These are phyloP conservation scores for Helicoverpa zea DNA, from an alignment of 1,140 invertebrate genomes.

Conservation along the genomic window DNA sequence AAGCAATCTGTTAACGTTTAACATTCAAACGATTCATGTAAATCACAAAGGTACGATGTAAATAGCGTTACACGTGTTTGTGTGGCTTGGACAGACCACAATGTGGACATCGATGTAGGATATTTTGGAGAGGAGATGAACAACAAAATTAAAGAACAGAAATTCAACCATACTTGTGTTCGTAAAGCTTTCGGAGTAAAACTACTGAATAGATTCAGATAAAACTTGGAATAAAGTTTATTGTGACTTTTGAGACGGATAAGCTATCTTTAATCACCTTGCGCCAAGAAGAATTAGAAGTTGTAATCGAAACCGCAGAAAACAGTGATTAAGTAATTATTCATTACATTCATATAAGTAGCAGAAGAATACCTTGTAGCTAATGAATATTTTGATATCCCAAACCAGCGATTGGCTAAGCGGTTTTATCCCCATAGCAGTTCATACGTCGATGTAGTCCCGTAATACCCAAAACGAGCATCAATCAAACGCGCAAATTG, in stretches of 20 bases:
- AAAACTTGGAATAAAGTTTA: too few relatives aligned
- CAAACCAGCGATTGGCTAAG: background rate
- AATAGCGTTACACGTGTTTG: constrained; percentile 70
- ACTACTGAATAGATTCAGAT: too few relatives aligned
- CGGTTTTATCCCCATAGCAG: constrained; percentile 17
- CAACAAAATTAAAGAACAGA: background rate
- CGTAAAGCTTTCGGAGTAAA: too few relatives aligned
- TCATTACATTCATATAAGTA: too few relatives aligned
- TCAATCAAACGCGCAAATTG: constrained; percentile 78
- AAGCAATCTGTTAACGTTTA: constrained; percentile 58
- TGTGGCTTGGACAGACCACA: constrained; percentile 41
- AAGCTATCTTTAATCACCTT: too few relatives aligned
- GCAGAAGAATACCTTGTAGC: too few relatives aligned
- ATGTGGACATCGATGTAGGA: background rate
- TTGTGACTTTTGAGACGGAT: too few relatives aligned
- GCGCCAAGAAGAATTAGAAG: too few relatives aligned
- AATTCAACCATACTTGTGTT: background rate
- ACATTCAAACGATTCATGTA: constrained; percentile 64
- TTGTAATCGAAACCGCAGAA: too few relatives aligned
- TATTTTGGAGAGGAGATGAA: background rate
- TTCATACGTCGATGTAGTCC: constrained; percentile 45
- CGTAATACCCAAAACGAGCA: constrained; percentile 68
- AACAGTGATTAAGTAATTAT: too few relatives aligned
- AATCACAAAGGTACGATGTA: constrained; percentile 74
- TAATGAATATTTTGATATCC: too few relatives aligned